A percentile compares a stretch with the other conserved stretches of the same genome.
phyloP scores from a whole-genome alignment of 2,113 vertebrate species.

The Callithrix jacchus region DNA sequence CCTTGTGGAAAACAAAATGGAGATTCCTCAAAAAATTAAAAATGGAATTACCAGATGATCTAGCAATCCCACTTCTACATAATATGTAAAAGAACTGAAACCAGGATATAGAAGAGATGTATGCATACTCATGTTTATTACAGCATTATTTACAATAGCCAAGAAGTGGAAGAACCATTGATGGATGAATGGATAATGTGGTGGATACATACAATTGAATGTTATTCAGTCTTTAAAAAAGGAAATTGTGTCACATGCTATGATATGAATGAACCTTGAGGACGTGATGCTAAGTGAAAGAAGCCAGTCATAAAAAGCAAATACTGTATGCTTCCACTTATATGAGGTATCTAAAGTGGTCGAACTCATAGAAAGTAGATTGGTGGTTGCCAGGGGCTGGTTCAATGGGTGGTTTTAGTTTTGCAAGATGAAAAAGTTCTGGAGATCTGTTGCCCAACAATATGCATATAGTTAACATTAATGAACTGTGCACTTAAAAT shows the following conservation, averaged over 20 bases:
- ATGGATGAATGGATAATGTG: background rate
- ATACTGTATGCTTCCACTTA: background rate
- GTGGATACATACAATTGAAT: background rate
- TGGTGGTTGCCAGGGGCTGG: background rate
- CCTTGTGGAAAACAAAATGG: background rate
- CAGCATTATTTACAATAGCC: background rate
- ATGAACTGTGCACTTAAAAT: background rate
- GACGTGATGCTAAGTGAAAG: background rate
- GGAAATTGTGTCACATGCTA: background rate
- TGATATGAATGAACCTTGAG: background rate
- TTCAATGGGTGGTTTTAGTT: background rate
- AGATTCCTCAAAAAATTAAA: background rate
- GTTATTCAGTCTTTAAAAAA: background rate
- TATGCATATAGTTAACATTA: background rate
- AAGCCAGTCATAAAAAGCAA: background rate
- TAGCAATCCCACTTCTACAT: background rate
- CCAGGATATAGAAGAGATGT: background rate
- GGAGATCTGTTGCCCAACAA: background rate
- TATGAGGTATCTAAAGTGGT: background rate
- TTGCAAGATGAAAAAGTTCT: background rate
- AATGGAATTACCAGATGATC: background rate
- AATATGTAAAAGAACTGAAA: background rate
- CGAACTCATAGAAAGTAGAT: background rate
- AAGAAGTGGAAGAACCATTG: background rate
- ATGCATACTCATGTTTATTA: background rate